These are phyloP conservation scores for Caerostris darwini DNA, from an alignment of 1,140 invertebrate genomes.

Conservation along the genomic window DNA sequence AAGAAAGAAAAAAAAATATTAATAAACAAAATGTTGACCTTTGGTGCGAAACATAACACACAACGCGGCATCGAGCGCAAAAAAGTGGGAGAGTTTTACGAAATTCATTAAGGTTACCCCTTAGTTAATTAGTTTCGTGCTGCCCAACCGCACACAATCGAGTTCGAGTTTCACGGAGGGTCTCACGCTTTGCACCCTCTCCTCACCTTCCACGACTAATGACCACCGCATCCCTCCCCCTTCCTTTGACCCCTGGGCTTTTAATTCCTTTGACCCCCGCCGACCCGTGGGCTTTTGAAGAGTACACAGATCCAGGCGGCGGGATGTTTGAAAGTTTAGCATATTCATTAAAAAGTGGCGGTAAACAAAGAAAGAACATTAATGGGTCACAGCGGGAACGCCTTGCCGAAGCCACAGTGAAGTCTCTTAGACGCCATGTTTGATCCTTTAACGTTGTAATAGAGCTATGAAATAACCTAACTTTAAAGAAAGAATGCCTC, in stretches of 20 bases:
- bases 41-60: conserved; percentile 57
- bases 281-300: conserved; percentile 53
- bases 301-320: conserved; percentile 37
- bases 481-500: no score
- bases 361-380: conserved; percentile 23
- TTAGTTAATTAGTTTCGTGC: conserved; percentile 73
- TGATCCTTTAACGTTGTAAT: neutral
- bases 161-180: conserved; percentile 56
- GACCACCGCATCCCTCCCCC: conserved; percentile 2
- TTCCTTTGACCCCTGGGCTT: conserved; percentile 56
- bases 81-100: conserved; percentile 20
- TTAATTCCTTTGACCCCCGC: conserved; percentile 66
- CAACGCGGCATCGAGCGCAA: neutral
- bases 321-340: conserved; percentile 19
- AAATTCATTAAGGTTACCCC: conserved; percentile 74
- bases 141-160: neutral
- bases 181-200: conserved; percentile 52
- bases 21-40: conserved; percentile 7
- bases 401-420: neutral
- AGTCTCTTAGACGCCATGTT: conserved; percentile 19
- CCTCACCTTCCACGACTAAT: conserved; percentile 45
- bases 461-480: neutral
- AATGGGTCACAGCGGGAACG: conserved; percentile 19
- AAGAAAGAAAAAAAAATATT: neutral
- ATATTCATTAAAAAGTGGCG: conserved; percentile 56